Evolutionary conservation across 1,140 invertebrate species (phyloP).

Genomic region (Anadara kagoshimensis): DNA sequence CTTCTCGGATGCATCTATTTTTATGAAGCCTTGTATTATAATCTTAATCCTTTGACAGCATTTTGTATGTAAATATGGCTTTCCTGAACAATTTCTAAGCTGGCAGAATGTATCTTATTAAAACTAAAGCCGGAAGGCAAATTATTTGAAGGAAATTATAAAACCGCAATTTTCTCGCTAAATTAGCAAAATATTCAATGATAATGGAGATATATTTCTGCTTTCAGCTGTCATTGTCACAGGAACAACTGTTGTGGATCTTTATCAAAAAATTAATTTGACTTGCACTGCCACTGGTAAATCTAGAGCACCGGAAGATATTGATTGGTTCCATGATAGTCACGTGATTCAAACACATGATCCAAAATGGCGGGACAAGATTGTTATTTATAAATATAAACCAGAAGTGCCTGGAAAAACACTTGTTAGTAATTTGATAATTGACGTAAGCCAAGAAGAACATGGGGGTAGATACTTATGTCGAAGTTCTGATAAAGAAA

Average conservation of each 20-base stretch:
- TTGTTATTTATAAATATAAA: neutral
- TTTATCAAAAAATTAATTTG: constrained; percentile 39
- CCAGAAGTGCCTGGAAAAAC: constrained; percentile 10
- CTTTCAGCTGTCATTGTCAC: constrained; percentile 39
- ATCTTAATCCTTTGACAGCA: no score
- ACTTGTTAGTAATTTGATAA: constrained; percentile 10
- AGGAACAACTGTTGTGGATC: constrained; percentile 41
- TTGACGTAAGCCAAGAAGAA: constrained; percentile 1
- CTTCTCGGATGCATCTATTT: no score
- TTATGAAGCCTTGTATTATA: no score
- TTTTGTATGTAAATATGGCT: no score
- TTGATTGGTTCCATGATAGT: constrained; percentile 54
- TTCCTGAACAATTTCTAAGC: no score
- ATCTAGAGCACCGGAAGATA: constrained; percentile 42
- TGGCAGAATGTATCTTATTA: no score
- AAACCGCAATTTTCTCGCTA: no score
- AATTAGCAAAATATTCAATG: no score
- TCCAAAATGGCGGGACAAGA: neutral
- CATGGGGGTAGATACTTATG: constrained; percentile 9
- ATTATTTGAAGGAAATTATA: no score
- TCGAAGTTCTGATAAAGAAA: constrained; percentile 9
- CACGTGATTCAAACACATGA: constrained; percentile 38
- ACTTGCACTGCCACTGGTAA: constrained; percentile 49
- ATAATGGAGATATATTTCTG: neutral
- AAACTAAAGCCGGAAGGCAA: no score